These are phyloP conservation scores for Eurypyga helias DNA, from an alignment of 2,113 vertebrate genomes.

Conservation along the genomic window DNA sequence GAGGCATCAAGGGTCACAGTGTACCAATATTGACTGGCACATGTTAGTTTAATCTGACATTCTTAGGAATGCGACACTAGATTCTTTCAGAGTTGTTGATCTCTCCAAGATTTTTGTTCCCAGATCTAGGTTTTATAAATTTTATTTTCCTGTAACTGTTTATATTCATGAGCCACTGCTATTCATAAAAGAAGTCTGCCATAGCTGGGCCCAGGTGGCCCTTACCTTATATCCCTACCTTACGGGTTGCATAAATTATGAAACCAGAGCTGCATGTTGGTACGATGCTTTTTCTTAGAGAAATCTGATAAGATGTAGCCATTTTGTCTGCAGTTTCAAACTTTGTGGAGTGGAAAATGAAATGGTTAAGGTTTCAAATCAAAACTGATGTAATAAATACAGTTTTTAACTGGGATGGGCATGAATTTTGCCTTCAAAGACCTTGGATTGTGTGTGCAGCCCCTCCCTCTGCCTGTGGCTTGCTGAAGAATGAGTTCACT, in stretches of 20 bases:
- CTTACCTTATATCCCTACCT: slow-evolving; percentile 14
- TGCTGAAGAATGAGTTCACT: background rate
- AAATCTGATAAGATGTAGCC: background rate
- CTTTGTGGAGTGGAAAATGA: background rate
- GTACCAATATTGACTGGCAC: slow-evolving; percentile 94
- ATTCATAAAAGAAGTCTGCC: slow-evolving; percentile 69
- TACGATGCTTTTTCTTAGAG: background rate
- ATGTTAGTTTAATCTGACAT: slow-evolving; percentile 92
- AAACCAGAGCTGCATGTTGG: background rate
- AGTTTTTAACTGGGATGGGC: background rate
- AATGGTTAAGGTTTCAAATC: background rate
- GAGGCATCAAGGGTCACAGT: slow-evolving; percentile 90
- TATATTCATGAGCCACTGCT: slow-evolving; percentile 81
- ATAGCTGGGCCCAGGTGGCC: slow-evolving; percentile 55
- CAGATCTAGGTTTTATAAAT: slow-evolving; percentile 74
- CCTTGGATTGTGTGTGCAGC: background rate
- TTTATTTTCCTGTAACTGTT: slow-evolving; percentile 78
- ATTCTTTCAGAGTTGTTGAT: slow-evolving; percentile 81
- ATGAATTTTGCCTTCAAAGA: background rate
- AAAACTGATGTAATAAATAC: background rate
- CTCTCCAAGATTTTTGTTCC: slow-evolving; percentile 77
- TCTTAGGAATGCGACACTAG: slow-evolving; percentile 81
- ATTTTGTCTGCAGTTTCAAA: background rate
- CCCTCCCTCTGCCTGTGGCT: background rate
- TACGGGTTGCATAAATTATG: slow-evolving; percentile 49